Base-by-base conservation (phyloP, 1,140 invertebrate genomes). In the Pissodes strobi region DNA sequence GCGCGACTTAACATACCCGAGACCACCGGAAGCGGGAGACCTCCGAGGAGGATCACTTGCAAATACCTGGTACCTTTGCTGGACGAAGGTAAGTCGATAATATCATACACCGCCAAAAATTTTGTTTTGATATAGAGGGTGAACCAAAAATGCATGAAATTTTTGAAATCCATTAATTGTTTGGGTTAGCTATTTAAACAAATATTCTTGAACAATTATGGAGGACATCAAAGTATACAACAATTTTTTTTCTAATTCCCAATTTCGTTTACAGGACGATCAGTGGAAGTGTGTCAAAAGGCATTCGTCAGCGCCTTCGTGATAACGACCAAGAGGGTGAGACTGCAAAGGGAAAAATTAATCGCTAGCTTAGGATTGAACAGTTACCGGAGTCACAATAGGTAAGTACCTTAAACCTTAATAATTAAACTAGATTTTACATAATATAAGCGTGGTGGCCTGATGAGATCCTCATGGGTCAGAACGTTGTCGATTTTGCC, bases 301-400 rank as follows among this genome's bases (percentile, higher is more conserved):
- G 81, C 81, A 19, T 83, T 82, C 64, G 80, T 82, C 64, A 82
- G 81, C 69, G 74, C 80, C 19, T 83, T 81, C 69, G 80, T 79
- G 13, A 80, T 83, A 56, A 82, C 81, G 13, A 82, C 82, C n/a
- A 83, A 83, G 72, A 66, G 81, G 46, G 79, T 82, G 12, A 67
- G 81, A 48, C 63, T 81, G 18, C 80, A 81, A 67, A 69, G 81
- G 27, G 81, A 82, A 56, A 80, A 80, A 64, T 72, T 82, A n/a
- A 81, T 82, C 19, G 71, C 68, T 69, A 79, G 69, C 64, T 69
- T 74, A 39, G 76, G 70, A 10, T 66, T 73, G 62, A 78, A 75
- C 64, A 77, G 73, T 45, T 78, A 78, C 66, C 70, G 76, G 64
- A 75, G 75, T 64, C 72, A 75, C 58, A 71, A 73, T 34, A 66